Evolutionary conservation across 2,888 invertebrate genomes (phyloP).

Genomic region (Sminthurides aquaticus): DNA sequence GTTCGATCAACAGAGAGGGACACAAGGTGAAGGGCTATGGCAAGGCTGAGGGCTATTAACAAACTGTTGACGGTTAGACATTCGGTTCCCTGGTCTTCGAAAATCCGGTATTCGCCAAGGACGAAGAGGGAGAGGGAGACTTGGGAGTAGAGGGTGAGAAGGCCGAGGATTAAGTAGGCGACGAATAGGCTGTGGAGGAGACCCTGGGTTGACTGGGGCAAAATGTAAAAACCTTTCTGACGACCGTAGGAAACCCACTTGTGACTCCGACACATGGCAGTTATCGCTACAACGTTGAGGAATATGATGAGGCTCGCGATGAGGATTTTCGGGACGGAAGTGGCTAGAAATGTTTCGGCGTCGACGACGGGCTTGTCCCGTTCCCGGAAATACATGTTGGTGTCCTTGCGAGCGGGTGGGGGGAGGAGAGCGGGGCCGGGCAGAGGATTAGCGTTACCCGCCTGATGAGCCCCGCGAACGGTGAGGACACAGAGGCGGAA

Average conservation of each 20-base stretch:
- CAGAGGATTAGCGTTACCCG: slow-evolving; percentile 21
- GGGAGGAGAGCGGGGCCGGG: slow-evolving; percentile 1
- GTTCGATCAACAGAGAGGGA: slow-evolving; percentile 39
- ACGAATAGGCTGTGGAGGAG: slow-evolving; percentile 38
- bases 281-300: slow-evolving; percentile 37
- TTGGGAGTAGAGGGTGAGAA: slow-evolving; percentile 40
- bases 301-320: slow-evolving; percentile 37
- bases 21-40: slow-evolving; percentile 36
- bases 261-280: slow-evolving; percentile 34
- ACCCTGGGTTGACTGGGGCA: slow-evolving; percentile 38
- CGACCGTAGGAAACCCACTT: slow-evolving; percentile 24
- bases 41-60: slow-evolving; percentile 33
- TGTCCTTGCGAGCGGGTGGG: background rate
- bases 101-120: slow-evolving; percentile 36
- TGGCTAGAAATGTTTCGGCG: slow-evolving; percentile 38
- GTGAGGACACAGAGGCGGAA: slow-evolving; percentile 41
- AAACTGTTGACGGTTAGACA: slow-evolving; percentile 37
- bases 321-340: slow-evolving; percentile 39
- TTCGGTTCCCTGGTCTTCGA: slow-evolving; percentile 39
- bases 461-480: slow-evolving; percentile 33
- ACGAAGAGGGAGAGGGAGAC: slow-evolving; percentile 36
- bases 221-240: slow-evolving; percentile 29
- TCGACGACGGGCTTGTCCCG: slow-evolving; percentile 36
- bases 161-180: slow-evolving; percentile 34
- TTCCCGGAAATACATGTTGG: slow-evolving; percentile 39